phyloP scores from a whole-genome alignment of 2,113 vertebrate species.

The Eira barbara region DNA sequence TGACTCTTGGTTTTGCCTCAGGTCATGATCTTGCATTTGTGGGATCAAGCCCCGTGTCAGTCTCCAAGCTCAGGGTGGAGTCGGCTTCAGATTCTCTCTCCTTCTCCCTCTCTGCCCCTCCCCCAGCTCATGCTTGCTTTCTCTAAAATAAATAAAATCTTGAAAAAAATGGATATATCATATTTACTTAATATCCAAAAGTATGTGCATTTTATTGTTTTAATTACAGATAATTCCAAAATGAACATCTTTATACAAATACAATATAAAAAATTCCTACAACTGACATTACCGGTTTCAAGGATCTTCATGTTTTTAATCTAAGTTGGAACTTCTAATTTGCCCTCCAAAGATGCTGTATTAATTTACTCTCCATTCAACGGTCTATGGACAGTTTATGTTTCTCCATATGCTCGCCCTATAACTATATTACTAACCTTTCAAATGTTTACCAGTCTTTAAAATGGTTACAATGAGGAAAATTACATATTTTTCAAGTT shows the following conservation, averaged over 20 bases:
- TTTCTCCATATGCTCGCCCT: not conserved
- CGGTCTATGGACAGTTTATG: not conserved
- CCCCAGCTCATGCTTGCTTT: too few species aligned
- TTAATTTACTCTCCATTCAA: not conserved
- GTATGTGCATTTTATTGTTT: not conserved
- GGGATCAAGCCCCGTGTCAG: too few species aligned
- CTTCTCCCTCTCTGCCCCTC: too few species aligned
- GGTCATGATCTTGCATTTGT: too few species aligned
- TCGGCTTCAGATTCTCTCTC: too few species aligned
- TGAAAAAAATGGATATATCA: too few species aligned
- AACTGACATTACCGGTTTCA: not conserved
- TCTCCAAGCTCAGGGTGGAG: too few species aligned
- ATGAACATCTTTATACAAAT: not conserved
- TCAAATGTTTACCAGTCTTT: not conserved
- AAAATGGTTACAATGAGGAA: not conserved
- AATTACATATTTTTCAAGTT: not conserved
- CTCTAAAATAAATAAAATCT: too few species aligned
- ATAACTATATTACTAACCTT: not conserved
- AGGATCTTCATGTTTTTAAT: not conserved
- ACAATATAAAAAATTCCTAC: not conserved
- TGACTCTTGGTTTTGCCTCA: too few species aligned
- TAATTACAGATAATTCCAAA: not conserved
- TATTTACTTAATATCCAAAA: not conserved
- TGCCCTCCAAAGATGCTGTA: not conserved
- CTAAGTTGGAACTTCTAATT: not conserved